Evolutionary conservation across 1,140 invertebrate genomes (phyloP).

Genomic region (Brachionus asplanchnoidis): DNA sequence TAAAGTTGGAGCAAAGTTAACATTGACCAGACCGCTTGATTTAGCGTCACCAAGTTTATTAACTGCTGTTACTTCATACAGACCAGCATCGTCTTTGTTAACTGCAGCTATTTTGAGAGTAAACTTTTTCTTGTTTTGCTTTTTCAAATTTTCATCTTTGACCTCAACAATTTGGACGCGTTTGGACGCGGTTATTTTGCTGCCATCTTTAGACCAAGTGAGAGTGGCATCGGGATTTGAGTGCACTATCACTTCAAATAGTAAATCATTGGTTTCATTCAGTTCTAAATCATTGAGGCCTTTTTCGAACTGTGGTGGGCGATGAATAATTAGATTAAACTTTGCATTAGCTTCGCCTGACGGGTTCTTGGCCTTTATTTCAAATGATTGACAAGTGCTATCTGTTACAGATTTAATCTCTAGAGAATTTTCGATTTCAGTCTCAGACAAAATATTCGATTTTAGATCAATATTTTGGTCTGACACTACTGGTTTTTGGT

Average conservation of each 20-base stretch:
- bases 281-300: neutral
- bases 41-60: slow-evolving; percentile 92
- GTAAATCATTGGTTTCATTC: neutral
- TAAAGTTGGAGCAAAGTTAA: slow-evolving; percentile 64
- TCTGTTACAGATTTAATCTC: neutral
- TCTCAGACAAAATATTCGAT: neutral
- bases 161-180: neutral
- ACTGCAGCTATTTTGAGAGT: slow-evolving; percentile 78
- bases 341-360: neutral
- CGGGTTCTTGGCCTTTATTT: slow-evolving; percentile 7
- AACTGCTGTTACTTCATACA: slow-evolving; percentile 90
- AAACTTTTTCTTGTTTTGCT: neutral
- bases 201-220: slow-evolving; percentile 32
- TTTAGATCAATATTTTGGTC: neutral
- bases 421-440: neutral
- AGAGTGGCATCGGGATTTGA: slow-evolving; percentile 22
- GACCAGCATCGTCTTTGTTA: slow-evolving; percentile 90
- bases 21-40: slow-evolving; percentile 88
- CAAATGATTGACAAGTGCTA: neutral
- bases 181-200: neutral
- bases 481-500: neutral
- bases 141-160: neutral
- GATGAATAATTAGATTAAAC: neutral
- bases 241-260: slow-evolving; percentile 20
- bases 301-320: neutral